Conservation (phyloP, 2,888 invertebrate species). For the Ganaspis brasiliensis region DNA sequence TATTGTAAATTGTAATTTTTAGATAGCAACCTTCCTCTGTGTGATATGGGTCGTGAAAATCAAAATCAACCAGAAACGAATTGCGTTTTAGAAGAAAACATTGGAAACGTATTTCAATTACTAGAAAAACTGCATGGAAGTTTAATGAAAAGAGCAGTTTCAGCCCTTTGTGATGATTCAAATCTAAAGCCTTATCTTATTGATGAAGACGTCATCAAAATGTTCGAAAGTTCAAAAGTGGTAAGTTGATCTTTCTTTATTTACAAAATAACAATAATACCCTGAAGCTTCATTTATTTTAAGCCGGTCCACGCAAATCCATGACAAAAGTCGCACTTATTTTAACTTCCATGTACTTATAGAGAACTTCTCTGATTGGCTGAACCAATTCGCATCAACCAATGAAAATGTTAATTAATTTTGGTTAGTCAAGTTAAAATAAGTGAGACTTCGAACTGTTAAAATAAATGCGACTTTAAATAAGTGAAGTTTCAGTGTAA, state of each 20-base stretch:
- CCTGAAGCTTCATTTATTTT: neutral
- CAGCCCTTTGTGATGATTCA: conserved; percentile 83
- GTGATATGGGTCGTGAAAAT: conserved; percentile 81
- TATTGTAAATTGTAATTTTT: conserved; percentile 64
- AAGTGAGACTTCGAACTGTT: no score
- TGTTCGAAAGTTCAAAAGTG: conserved; percentile 81
- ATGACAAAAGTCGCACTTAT: no score
- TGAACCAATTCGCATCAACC: no score
- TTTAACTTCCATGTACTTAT: no score
- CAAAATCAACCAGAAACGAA: conserved; percentile 83
- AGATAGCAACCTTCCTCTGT: conserved; percentile 83
- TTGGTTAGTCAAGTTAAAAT: no score
- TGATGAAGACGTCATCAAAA: conserved; percentile 84
- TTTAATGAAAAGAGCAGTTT: conserved; percentile 83
- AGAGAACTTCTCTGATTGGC: no score
- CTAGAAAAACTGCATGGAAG: conserved; percentile 86
- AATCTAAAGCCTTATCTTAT: conserved; percentile 83
- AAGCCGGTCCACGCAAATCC: no score
- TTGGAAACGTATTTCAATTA: conserved; percentile 85
- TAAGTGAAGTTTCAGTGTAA: no score
- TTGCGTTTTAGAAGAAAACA: conserved; percentile 85
- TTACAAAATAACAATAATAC: neutral
- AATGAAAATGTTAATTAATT: no score
- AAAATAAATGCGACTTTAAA: no score
- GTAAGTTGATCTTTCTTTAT: conserved; percentile 68